Percentiles rank a stretch among this genome's conserved stretches.
Conservation (phyloP, 2,797 vertebrate genomes). For the Sorex maritimensis region DNA sequence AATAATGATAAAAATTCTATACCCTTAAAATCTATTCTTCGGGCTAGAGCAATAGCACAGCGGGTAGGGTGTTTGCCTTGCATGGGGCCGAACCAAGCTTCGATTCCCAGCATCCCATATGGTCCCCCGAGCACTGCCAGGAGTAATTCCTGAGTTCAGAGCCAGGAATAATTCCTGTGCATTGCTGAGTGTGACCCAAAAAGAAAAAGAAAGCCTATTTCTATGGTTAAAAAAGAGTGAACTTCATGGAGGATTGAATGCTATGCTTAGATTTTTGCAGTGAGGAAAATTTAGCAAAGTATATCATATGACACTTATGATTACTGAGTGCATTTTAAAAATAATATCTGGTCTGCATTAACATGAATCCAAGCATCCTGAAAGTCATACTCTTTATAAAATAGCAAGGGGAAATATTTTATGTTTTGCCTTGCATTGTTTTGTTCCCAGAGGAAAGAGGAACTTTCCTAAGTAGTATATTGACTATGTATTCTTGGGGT, state of each 20-base stretch:
- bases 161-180: too few species aligned
- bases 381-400: neutral
- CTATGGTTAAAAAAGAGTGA: neutral
- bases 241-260: neutral
- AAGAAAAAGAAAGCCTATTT: neutral
- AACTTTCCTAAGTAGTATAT: neutral
- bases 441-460: neutral
- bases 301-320: neutral
- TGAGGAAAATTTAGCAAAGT: neutral
- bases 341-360: neutral
- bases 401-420: neutral
- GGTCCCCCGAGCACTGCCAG: too few species aligned
- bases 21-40: neutral
- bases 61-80: too few species aligned
- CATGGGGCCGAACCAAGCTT: too few species aligned
- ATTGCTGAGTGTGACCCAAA: too few species aligned
- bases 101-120: too few species aligned
- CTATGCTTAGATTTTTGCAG: neutral
- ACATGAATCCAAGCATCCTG: neutral
- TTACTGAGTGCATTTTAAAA: conserved; percentile 4
- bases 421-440: neutral
- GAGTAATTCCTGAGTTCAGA: too few species aligned
- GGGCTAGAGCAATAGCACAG: too few species aligned
- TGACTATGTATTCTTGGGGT: neutral
- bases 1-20: neutral